A percentile compares a stretch with the other conserved stretches of the same genome.
phyloP scores from a whole-genome alignment of 2,888 invertebrate genomes.

The Cerceris rybyensis region DNA sequence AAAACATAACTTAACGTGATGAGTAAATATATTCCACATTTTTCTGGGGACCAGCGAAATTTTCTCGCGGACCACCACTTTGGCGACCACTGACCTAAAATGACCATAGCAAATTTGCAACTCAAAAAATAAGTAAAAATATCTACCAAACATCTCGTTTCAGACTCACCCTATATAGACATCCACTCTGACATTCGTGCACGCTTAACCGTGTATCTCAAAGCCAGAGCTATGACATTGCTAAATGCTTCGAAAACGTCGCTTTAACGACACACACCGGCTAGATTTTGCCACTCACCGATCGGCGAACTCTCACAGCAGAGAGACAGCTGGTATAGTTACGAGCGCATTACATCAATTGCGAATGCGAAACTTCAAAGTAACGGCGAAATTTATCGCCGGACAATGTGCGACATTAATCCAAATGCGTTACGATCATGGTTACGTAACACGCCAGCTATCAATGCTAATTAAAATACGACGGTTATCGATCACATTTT shows the following conservation, averaged over 20 bases:
- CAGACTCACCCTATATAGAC: too few relatives aligned
- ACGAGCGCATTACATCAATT: slow-evolving; percentile 55
- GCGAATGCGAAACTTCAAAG: slow-evolving; percentile 47
- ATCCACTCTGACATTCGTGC: too few relatives aligned
- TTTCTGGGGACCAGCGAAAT: too few relatives aligned
- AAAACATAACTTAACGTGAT: too few relatives aligned
- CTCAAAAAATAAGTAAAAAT: too few relatives aligned
- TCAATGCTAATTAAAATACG: slow-evolving; percentile 60
- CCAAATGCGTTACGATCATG: slow-evolving; percentile 44
- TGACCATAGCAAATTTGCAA: too few relatives aligned
- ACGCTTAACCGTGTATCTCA: background rate
- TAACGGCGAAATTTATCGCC: slow-evolving; percentile 52
- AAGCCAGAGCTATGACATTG: slow-evolving; percentile 60
- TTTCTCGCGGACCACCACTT: too few relatives aligned
- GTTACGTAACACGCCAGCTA: slow-evolving; percentile 17
- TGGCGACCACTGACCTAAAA: too few relatives aligned
- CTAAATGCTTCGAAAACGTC: slow-evolving; percentile 60
- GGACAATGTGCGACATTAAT: slow-evolving; percentile 48
- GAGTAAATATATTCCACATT: too few relatives aligned
- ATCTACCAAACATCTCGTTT: too few relatives aligned
- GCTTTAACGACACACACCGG: slow-evolving; percentile 51
- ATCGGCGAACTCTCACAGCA: slow-evolving; percentile 20
- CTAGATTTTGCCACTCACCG: slow-evolving; percentile 56
- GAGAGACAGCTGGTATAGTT: slow-evolving; percentile 30
- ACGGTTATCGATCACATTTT: slow-evolving; percentile 42